These are phyloP conservation scores for Sphaeramia orbicularis DNA, from an alignment of 2,797 vertebrate genomes.

Conservation along the genomic window DNA sequence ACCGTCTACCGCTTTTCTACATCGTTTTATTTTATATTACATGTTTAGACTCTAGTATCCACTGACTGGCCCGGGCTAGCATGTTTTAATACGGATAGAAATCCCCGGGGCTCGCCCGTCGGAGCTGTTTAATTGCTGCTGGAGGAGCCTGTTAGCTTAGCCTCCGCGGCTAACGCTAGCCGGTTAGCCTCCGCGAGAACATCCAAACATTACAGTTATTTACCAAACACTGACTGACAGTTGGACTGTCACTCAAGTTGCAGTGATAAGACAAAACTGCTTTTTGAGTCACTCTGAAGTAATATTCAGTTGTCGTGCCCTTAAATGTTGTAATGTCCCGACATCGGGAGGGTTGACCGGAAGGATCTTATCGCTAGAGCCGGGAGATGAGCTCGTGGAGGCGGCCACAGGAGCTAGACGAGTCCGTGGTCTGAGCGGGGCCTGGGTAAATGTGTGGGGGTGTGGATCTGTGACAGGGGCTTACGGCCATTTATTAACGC, in stretches of 20 bases:
- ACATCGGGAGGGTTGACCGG: not conserved
- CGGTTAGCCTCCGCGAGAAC: slow-evolving; percentile 26
- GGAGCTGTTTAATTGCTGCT: slow-evolving; percentile 19
- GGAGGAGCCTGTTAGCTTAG: slow-evolving; percentile 15
- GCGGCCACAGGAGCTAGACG: not conserved
- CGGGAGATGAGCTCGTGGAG: not conserved
- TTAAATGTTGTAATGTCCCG: no score
- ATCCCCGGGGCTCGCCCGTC: not conserved
- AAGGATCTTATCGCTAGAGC: not conserved
- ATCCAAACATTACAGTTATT: not conserved
- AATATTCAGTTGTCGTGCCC: not conserved
- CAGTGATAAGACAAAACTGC: not conserved
- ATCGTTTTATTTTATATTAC: accelerated
- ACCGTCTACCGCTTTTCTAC: accelerated
- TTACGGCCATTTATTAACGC: not conserved
- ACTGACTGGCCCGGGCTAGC: not conserved
- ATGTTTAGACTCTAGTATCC: accelerated
- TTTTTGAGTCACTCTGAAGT: not conserved
- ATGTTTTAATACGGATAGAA: not conserved
- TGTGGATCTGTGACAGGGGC: not conserved
- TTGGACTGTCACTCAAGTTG: not conserved
- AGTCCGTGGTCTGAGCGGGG: slow-evolving; percentile 48
- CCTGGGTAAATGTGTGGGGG: slow-evolving; percentile 1
- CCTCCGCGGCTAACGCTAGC: slow-evolving; percentile 9
- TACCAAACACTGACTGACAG: not conserved